Conservation (phyloP, 2,888 invertebrate species). For the Metellina segmentata region DNA sequence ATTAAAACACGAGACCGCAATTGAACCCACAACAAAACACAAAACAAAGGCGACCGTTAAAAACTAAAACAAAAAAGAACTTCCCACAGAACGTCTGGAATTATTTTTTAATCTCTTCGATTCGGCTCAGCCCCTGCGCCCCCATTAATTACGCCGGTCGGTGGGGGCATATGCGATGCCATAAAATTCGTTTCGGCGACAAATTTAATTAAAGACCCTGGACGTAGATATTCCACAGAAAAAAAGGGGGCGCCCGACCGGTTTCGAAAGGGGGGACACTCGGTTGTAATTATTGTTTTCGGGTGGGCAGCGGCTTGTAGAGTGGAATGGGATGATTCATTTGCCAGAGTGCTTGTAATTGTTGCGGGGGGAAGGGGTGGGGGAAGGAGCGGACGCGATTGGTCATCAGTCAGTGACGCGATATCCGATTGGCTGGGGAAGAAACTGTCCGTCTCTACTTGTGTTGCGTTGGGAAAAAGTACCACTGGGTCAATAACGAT, state of each 20-base stretch:
- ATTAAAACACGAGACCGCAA: slow-evolving; percentile 29
- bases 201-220: slow-evolving; percentile 31
- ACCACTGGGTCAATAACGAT: no score
- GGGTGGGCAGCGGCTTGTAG: neutral
- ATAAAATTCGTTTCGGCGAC: slow-evolving; percentile 37
- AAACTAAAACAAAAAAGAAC: neutral
- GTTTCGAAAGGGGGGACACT: neutral
- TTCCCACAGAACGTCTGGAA: neutral
- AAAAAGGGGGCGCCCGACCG: slow-evolving; percentile 1
- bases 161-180: slow-evolving; percentile 21
- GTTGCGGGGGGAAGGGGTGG: neutral
- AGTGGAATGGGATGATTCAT: neutral
- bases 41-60: neutral
- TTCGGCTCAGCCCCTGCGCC: neutral
- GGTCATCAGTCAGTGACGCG: neutral
- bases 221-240: neutral
- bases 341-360: neutral
- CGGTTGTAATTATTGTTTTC: neutral
- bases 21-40: slow-evolving; percentile 9
- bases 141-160: slow-evolving; percentile 28
- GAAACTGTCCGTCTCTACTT: neutral
- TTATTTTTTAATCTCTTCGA: slow-evolving; percentile 47
- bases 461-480: no score
- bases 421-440: neutral
- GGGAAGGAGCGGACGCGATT: neutral